These are phyloP conservation scores for Oscheius myriophilus DNA, from an alignment of 2,888 invertebrate species.

Conservation along the genomic window DNA sequence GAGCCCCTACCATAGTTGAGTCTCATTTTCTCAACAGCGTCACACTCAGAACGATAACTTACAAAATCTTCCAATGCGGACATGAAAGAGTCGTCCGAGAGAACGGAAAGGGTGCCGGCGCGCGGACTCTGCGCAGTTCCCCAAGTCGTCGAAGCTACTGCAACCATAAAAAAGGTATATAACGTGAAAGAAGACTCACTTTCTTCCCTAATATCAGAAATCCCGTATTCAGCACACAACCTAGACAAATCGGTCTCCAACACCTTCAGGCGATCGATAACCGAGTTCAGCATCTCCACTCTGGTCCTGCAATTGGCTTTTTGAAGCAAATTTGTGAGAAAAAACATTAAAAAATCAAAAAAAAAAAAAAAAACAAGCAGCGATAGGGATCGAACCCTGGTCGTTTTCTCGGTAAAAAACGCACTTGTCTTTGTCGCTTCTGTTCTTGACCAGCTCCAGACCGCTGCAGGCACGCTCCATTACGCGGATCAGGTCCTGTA, in stretches of 20 bases:
- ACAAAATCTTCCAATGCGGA: constrained; percentile 84
- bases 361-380: not conserved
- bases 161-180: constrained; percentile 3
- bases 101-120: constrained; percentile 75
- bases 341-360: not conserved
- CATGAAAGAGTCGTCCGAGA: constrained; percentile 93
- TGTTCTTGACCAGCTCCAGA: constrained; percentile 54
- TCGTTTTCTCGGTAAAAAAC: not conserved
- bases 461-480: constrained; percentile 47
- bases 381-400: too few species aligned
- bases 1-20: too few species aligned
- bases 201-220: constrained; percentile 20
- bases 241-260: constrained; percentile 40
- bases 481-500: constrained; percentile 45
- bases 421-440: constrained; percentile 50
- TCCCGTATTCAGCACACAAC: constrained; percentile 27
- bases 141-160: constrained; percentile 38
- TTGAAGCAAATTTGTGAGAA: too few species aligned
- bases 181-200: not conserved
- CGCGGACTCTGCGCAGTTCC: constrained; percentile 38
- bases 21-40: too few species aligned
- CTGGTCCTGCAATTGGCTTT: constrained; percentile 23
- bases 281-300: constrained; percentile 33
- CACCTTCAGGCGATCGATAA: constrained; percentile 44
- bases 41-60: constrained; percentile 9